Percentiles rank a stretch among this genome's conserved stretches.
Evolutionary conservation across 2,888 invertebrate genomes (phyloP).

Genomic region (Nemurella pictetii): DNA sequence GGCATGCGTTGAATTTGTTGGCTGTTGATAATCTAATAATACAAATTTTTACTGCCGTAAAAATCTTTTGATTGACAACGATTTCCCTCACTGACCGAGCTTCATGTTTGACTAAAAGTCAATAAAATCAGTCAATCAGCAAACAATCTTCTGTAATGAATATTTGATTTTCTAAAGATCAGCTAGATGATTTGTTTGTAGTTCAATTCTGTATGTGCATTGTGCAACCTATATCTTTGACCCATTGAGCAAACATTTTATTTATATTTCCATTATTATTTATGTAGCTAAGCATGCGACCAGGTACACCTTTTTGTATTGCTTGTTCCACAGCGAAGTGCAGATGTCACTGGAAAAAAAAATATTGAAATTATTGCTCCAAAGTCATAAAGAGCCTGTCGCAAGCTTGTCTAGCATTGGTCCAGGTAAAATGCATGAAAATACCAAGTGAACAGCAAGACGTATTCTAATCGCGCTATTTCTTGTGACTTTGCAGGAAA

Average conservation of each 20-base stretch:
- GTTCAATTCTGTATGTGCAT: not conserved
- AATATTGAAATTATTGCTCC: not conserved
- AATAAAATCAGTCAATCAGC: too few relatives aligned
- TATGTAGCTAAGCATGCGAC: not conserved
- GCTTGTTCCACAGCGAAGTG: not conserved
- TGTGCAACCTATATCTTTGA: not conserved
- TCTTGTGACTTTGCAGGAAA: not conserved
- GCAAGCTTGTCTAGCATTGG: not conserved
- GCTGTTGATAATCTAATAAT: too few relatives aligned
- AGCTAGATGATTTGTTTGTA: not conserved
- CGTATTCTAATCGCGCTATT: not conserved
- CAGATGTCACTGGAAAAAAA: not conserved
- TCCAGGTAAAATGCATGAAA: not conserved
- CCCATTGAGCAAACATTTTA: not conserved
- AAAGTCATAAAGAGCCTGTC: not conserved
- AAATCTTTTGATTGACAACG: too few relatives aligned
- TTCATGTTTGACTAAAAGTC: too few relatives aligned
- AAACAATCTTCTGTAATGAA: too few relatives aligned
- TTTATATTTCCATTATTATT: not conserved
- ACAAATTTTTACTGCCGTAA: too few relatives aligned
- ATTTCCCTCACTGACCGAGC: too few relatives aligned
- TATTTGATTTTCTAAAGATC: too few relatives aligned
- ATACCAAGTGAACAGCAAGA: not conserved
- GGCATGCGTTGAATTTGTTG: too few relatives aligned
- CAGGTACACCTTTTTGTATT: not conserved